Evolutionary conservation across 2,797 vertebrate genomes (phyloP), one percentile per base, ranked within the genome.

Genomic region (Emydoidea blandingii): DNA sequence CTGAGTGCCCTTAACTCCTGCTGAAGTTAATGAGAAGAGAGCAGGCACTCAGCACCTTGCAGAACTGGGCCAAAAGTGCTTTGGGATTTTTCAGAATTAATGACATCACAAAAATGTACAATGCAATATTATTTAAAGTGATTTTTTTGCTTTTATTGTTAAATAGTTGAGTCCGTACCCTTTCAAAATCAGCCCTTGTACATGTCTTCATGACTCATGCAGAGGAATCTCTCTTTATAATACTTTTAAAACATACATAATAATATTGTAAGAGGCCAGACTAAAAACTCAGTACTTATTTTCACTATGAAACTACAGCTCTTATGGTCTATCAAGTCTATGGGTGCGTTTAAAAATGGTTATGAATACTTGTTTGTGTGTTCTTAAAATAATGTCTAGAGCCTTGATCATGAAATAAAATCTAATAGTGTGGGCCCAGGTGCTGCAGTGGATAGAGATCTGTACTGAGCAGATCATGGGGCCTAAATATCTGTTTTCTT

Each of bases 331-430:
- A 31, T 31, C 44, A 78, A 29, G 25, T 78, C 44, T 78, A 1
- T 53, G 37, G 37, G 8, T 62, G 12, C 79, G 79, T 6, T 37
- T 62, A 56, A n/a, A 87, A 93, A 56, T 19, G 49, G 2, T 76
- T 91, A 23, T 12, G 15, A 92, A 81, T 90, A 50, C 10, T 11
- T 89, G 59, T 87, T 88, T 5, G 81, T 47, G 3, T 83, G 53
- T 65, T 92, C 95, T 94, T 83, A 88, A 94, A 85, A 87, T 59
- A 89, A 0, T 81, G 5, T 53, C 1, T 78, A 62, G 72, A 27
- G 37, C 85, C 10, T 25, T 82, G 50, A 15, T 53, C 78, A 21
- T 14, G 83, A 81, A 88, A 34, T 9, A 15, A 44, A 11, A 6
- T 31, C 82, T 49, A 93, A 11, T 81, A 83, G 78, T 3, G 6